Conservation (phyloP, 2,797 vertebrate species). For the Enteromius mattozi region DNA sequence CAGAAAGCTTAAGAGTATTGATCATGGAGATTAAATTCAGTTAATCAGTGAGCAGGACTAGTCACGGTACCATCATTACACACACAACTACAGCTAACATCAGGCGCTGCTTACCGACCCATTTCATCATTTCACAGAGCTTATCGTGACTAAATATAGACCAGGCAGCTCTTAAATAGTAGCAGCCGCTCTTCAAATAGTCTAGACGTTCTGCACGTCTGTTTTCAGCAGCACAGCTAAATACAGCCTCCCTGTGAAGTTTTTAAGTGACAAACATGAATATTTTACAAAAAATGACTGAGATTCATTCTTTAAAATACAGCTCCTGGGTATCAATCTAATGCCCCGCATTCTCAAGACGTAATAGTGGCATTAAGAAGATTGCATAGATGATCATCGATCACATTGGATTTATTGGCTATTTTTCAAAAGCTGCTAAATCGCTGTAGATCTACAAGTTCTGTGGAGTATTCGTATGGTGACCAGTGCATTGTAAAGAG, state of each 20-base stretch:
- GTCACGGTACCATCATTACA: not conserved
- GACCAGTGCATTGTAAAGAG: not conserved
- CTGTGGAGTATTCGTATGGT: not conserved
- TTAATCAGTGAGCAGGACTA: not conserved
- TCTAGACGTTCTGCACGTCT: not conserved
- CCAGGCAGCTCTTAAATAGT: not conserved
- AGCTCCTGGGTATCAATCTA: not conserved
- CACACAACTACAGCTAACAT: not conserved
- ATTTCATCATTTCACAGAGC: not conserved
- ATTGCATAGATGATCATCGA: not conserved
- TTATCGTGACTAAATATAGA: slow-evolving; percentile 10
- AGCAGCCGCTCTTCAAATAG: not conserved
- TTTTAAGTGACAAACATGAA: not conserved
- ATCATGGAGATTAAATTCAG: not conserved
- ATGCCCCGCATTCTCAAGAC: not conserved
- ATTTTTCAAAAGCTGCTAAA: too few species aligned
- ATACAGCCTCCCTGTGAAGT: not conserved
- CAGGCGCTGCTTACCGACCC: not conserved
- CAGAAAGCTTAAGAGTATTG: not conserved
- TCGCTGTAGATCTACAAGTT: not conserved
- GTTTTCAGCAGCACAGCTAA: not conserved
- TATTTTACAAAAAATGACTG: not conserved
- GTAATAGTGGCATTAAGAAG: not conserved
- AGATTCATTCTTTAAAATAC: not conserved
- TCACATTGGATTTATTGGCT: not conserved